Base-by-base conservation (phyloP, 2,797 vertebrate genomes). In the Gorsachius magnificus region DNA sequence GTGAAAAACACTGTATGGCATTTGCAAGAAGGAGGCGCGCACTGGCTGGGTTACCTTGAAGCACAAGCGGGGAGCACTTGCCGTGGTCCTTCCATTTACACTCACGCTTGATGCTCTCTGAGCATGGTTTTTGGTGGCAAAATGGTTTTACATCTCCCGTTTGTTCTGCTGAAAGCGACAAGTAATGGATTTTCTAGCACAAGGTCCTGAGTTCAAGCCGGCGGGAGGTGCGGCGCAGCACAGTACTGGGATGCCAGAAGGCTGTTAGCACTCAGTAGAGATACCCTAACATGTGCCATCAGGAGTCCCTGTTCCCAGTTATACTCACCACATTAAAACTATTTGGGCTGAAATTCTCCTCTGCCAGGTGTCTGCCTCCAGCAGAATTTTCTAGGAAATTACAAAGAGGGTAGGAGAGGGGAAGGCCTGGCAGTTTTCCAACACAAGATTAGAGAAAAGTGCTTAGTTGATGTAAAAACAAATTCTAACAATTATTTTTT, bases 1-100 rank as follows among this genome's bases (percentile, higher is more conserved):
- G 91, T 74, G 92, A 97, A 95, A 96, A 97, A 85, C 69, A 29
- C 2, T 66, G 31, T 69, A 92, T 93, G 96, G 96, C 96, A 94
- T 96, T 96, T 94, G 93, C 94, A 88, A 94, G 93, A 25, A 92
- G 65, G 92, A 45, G 64, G 87, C 1, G 15, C 45, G 48, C 1
- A 10, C 81, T 93, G 94, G 77, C 31, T 33, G 77, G 70, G 64
- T 82, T 89, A 93, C 95, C 93, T 96, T 65, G 81, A 74, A 95
- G 76, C 58, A 48, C 61, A 70, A 80, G 89, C 25, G 3, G 60
- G 71, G 78, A 90, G 57, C n/a, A 11, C 89, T 93, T 86, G 83
- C 85, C 9, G 0, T 7, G 25, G 36, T 51, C 89, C 84, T 90
- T 84, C 61, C 68, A 54, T 83, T 61, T 83, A n/a, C 5, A 2